phyloP scores from a whole-genome alignment of 1,140 invertebrate species.

The Philotrypesis tridentata region DNA sequence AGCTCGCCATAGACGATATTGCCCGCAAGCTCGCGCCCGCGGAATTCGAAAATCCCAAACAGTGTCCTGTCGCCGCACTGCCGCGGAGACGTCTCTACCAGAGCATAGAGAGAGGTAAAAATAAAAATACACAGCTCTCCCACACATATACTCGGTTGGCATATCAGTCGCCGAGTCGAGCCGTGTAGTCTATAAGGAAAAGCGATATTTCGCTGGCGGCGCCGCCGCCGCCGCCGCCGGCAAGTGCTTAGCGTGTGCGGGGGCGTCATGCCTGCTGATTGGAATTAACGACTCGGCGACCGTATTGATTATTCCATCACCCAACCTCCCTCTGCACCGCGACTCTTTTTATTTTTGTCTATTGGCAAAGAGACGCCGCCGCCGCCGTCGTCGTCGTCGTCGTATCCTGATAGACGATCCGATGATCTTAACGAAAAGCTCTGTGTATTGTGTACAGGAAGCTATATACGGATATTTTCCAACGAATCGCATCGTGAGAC shows the following conservation, averaged over 20 bases:
- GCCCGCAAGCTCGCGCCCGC: too few species aligned
- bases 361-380: not conserved
- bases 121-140: conserved; percentile 4
- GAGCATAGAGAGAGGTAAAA: too few species aligned
- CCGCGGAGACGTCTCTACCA: too few species aligned
- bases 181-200: conserved; percentile 33
- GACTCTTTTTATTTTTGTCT: not conserved
- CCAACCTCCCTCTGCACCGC: conserved; percentile 50
- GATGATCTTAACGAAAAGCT: not conserved
- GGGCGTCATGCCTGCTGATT: conserved; percentile 66
- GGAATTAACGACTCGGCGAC: conserved; percentile 69
- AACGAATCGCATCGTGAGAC: too few species aligned
- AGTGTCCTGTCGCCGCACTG: too few species aligned
- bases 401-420: not conserved
- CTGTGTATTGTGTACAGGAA: too few species aligned
- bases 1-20: too few species aligned
- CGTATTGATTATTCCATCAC: conserved; percentile 65
- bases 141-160: too few species aligned
- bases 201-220: conserved; percentile 46
- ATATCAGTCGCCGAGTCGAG: too few species aligned
- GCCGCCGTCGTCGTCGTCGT: not conserved
- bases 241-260: conserved; percentile 55
- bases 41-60: not conserved
- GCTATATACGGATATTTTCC: too few species aligned
- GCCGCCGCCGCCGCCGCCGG: too few species aligned